Evolutionary conservation across 2,888 invertebrate genomes (phyloP).

Genomic region (Hemicrepidius hirtus): DNA sequence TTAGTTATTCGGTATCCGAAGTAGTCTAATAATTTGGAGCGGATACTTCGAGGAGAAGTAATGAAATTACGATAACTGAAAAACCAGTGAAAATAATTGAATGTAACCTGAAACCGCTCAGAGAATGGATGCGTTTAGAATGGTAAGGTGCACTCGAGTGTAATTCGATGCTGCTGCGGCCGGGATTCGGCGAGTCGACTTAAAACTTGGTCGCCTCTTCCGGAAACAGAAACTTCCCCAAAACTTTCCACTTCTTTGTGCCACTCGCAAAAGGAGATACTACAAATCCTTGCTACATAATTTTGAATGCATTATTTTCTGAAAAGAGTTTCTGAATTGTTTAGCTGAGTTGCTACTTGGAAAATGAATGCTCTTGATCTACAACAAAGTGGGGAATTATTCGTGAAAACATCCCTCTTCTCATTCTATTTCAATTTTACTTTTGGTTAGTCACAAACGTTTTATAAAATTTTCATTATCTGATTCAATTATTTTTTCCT

Average conservation of each 20-base stretch:
- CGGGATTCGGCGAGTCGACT: conserved; percentile 17
- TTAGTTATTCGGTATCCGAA: conserved; percentile 21
- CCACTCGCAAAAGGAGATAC: conserved; percentile 24
- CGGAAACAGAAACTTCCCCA: conserved; percentile 32
- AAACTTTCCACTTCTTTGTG: conserved; percentile 34
- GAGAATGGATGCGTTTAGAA: conserved; percentile 42
- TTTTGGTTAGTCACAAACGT: too few relatives aligned
- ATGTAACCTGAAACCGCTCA: conserved; percentile 42
- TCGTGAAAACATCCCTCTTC: not conserved
- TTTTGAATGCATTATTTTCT: conserved; percentile 35
- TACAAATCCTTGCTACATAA: conserved; percentile 37
- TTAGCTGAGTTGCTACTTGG: conserved; percentile 22
- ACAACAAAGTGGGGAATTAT: conserved; percentile 9
- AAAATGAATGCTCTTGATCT: conserved; percentile 17
- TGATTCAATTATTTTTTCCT: too few relatives aligned
- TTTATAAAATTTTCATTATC: too few relatives aligned
- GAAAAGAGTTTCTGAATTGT: conserved; percentile 28
- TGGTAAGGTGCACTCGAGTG: conserved; percentile 42
- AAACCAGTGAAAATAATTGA: conserved; percentile 40
- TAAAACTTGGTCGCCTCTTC: conserved; percentile 35
- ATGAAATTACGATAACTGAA: conserved; percentile 45
- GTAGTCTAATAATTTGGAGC: conserved; percentile 18
- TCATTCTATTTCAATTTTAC: too few relatives aligned
- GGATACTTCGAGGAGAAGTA: conserved; percentile 41
- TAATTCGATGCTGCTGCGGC: conserved; percentile 30